Evolutionary conservation across 1,140 invertebrate species (phyloP), one percentile per base, ranked within the genome.

Genomic region (Odontomachus brunneus): DNA sequence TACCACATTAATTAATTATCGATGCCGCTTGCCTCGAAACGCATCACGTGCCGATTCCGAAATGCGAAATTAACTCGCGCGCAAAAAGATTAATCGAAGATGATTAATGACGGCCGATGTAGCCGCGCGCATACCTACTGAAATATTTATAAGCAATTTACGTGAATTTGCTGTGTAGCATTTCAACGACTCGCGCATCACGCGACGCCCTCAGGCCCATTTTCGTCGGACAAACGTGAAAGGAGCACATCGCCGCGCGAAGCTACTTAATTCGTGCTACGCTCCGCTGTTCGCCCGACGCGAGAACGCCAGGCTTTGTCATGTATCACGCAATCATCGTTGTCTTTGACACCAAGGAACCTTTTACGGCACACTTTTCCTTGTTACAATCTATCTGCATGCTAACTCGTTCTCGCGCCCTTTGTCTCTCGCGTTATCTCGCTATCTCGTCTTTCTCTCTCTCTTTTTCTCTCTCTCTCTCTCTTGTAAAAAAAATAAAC

Each of bases 41-140:
- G n/a, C 48, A 62, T 49, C 63, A 24, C 67, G 22, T 44, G 15
- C 81, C 55, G 60, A 80, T 87, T 65, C 51, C 66, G 38, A 55
- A 86, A 84, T 87, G 74, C 44, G 57, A 55, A 88, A 84, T 87
- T 84, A 80, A 86, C 72, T 82, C 57, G 55, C 48, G 48, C 73
- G 80, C 81, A 80, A 78, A 83, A 75, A 84, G 74, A 87, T 87
- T 72, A 26, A 80, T 88, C 71, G 33, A 84, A 67, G 72, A 83
- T 87, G 49, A 67, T 78, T 69, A 57, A 78, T 71, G 33, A 4
- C n/a, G 51, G 3, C n/a, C 22, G 7, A 26, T 57, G 15, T 5
- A 19, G 7, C 14, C 0, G 51, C 51, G 12, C 15, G 1, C 26
- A 26, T 24, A 26, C 12, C 17, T 4, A 19, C 15, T 44, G 14